Evolutionary conservation across 1,140 invertebrate genomes (phyloP), one percentile per base, ranked within the genome.

Genomic region (Caenorhabditis elegans): DNA sequence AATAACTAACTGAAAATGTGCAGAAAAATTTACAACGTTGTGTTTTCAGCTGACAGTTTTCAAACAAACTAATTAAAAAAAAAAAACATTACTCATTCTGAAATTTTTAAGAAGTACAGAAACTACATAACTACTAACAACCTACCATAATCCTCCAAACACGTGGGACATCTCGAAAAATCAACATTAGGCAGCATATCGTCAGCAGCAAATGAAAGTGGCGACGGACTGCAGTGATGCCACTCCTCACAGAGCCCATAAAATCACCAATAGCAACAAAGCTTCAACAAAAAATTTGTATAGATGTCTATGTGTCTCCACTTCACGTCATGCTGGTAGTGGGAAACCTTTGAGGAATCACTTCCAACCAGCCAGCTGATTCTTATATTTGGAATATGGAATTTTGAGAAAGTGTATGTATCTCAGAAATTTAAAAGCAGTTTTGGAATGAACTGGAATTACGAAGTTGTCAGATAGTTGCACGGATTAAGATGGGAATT

Each of bases 71-170:
- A n/a, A n/a, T n/a, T n/a, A n/a, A n/a, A n/a, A n/a, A n/a, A n/a
- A n/a, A n/a, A n/a, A n/a, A n/a, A n/a, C n/a, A n/a, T n/a, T n/a
- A n/a, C n/a, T n/a, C n/a, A n/a, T n/a, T n/a, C n/a, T n/a, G n/a
- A n/a, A n/a, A n/a, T n/a, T n/a, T n/a, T n/a, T n/a, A n/a, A n/a
- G n/a, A n/a, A n/a, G n/a, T n/a, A n/a, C n/a, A n/a, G n/a, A n/a
- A n/a, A n/a, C n/a, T n/a, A n/a, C n/a, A n/a, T n/a, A n/a, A n/a
- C n/a, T n/a, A n/a, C n/a, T n/a, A n/a, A n/a, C 39, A 43, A 70
- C 60, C 39, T 22, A 70, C 60, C 60, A n/a, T 70, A 70, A 39
- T 70, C 60, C 13, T 70, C 60, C 60, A 70, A 70, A 39, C 60
- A 70, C 4, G 60, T 70, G 34, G 60, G 34, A 70, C 60, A 70